Percentiles rank a stretch among this genome's conserved stretches.
Conservation (phyloP, 2,888 invertebrate species). For the Drosophila histrio region DNA sequence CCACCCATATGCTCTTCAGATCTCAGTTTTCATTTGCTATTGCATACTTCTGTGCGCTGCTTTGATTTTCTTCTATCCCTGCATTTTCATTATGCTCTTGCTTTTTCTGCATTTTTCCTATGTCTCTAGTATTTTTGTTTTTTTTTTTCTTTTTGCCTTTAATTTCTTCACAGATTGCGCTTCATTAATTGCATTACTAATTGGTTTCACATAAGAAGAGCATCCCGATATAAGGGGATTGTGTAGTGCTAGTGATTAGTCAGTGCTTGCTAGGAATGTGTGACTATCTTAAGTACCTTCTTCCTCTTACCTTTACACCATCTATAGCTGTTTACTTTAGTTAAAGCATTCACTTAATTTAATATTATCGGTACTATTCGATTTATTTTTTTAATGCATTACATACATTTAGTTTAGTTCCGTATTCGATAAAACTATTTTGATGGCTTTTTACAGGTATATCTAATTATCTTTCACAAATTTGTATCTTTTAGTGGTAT, state of each 20-base stretch:
- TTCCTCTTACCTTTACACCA: too few species aligned
- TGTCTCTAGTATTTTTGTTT: too few species aligned
- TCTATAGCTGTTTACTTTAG: neutral
- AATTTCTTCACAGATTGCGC: slow-evolving; percentile 33
- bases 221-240: neutral
- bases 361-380: too few species aligned
- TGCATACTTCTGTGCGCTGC: slow-evolving; percentile 34
- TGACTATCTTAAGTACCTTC: neutral
- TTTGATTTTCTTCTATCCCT: slow-evolving; percentile 38
- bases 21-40: slow-evolving; percentile 20
- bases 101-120: neutral
- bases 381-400: too few species aligned
- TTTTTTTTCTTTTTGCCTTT: neutral
- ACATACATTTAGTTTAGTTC: too few species aligned
- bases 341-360: too few species aligned
- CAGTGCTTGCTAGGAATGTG: neutral
- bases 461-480: too few species aligned
- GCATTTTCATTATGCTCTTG: slow-evolving; percentile 24
- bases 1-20: neutral
- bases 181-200: slow-evolving; percentile 69
- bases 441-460: too few species aligned
- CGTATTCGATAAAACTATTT: too few species aligned
- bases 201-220: slow-evolving; percentile 55
- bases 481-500: too few species aligned
- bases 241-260: neutral